These are phyloP conservation scores for Tachysurus fulvidraco DNA, from an alignment of 2,113 vertebrate species.

Conservation along the genomic window DNA sequence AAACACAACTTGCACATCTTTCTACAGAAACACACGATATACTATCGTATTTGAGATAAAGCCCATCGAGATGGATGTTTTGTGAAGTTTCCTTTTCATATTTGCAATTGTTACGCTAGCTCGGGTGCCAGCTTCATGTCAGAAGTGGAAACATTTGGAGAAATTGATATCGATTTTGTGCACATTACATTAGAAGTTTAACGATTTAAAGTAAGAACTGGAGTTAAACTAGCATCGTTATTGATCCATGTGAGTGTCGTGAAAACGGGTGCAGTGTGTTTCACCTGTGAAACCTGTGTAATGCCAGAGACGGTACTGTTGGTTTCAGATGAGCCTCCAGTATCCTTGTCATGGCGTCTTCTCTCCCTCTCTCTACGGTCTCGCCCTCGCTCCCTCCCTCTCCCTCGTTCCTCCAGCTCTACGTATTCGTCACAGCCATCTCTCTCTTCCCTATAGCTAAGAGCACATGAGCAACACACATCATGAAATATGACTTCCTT, in stretches of 20 bases:
- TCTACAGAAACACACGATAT: neutral
- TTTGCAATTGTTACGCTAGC: neutral
- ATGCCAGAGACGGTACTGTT: constrained; percentile 60
- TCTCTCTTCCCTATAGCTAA: constrained; percentile 59
- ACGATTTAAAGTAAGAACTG: neutral
- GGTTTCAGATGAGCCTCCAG: constrained; percentile 57
- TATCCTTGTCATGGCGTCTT: constrained; percentile 64
- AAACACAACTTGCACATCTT: neutral
- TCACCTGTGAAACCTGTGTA: constrained; percentile 55
- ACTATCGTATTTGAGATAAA: neutral
- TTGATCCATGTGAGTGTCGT: neutral
- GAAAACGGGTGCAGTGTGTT: neutral
- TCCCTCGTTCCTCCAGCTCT: constrained; percentile 67
- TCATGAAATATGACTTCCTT: neutral
- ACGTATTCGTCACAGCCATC: constrained; percentile 53
- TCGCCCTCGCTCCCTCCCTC: constrained; percentile 72
- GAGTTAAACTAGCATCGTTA: neutral
- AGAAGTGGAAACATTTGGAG: neutral
- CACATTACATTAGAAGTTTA: neutral
- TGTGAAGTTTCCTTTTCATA: too few relatives aligned
- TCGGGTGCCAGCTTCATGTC: too few relatives aligned
- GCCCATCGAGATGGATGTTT: neutral
- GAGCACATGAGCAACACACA: neutral
- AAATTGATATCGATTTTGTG: neutral
- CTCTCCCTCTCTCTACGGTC: constrained; percentile 60